Evolutionary conservation across 2,888 invertebrate species (phyloP), one percentile per base, ranked within the genome.

Genomic region (Calameuta idolon): DNA sequence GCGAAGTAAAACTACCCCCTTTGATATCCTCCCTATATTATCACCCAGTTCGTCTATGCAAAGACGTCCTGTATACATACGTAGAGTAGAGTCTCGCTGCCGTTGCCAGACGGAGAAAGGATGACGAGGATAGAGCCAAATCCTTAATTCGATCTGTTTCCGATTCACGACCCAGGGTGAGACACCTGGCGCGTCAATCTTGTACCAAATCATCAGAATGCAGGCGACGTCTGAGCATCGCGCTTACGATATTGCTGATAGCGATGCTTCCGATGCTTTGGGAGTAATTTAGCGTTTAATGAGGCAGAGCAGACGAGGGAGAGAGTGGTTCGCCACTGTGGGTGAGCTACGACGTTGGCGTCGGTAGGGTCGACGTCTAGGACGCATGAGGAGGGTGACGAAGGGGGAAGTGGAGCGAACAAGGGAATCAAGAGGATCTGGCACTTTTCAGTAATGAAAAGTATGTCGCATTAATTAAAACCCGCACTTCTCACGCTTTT

Each of bases 391-490:
- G 37, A 73, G 75, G 11, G 77, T 40, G 12, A 40, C 15, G 2
- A 69, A 12, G 69, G 4, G 11, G 34, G 12, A 34, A 11, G 23
- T 4, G 35, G 35, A 23, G 11, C 15, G 11, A 23, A 23, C 9
- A 12, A n/a, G 73, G 11, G 73, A 74, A 80, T 55, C 55, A 55
- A 55, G 85, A 83, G 85, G 83, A 86, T 84, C 85, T 87, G 86
- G 84, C 85, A 86, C 85, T 88, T 88, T 86, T 87, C 85, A 87
- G 85, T 84, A 83, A 82, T 88, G 83, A 83, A 87, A 90, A 89
- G 87, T 88, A 85, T 88, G 89, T 89, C 89, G 88, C 88, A 90
- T 90, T 90, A 90, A 90, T 90, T 90, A 90, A 89, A 90, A 76
- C 40, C 81, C 86, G 83, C 83, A 83, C 69, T 40, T 71, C 12